Evolutionary conservation across 2,888 invertebrate species (phyloP), one percentile per base, ranked within the genome.

Genomic region (Ochropacha duplaris): DNA sequence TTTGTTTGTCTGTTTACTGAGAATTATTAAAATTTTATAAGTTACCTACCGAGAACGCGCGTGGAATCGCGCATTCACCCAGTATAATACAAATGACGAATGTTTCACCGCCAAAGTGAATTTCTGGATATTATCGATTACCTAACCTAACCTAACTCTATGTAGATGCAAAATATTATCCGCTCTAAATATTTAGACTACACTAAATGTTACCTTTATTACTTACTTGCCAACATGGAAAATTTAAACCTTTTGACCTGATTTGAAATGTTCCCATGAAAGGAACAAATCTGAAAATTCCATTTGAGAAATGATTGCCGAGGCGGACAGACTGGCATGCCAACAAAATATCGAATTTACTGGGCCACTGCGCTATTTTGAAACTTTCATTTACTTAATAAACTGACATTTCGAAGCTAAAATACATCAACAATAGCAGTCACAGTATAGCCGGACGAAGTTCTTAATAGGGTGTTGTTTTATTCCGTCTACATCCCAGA

Each of bases 171-270:
- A n/a, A 36, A 14, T 36, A n/a, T 5, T n/a, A n/a, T 36, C 14
- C n/a, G n/a, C n/a, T 36, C 36, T n/a, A 9, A 36, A n/a, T 36
- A 36, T 36, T 36, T 36, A 36, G 12, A n/a, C 14, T 14, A 12
- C 34, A 34, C 14, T 39, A 39, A 39, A 16, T 16, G 39, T 39
- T 16, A 39, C 8, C 6, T 72, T 75, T 74, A 69, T 68, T 63
- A 49, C 58, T 58, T 50, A 65, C 67, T 64, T 69, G 66, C 64
- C 61, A 71, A 71, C 61, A 69, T 58, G 61, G 67, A 74, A 79
- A 82, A 82, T 81, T 76, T 72, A 81, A 84, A 79, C 71, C 74
- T 79, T 79, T 79, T 78, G 72, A 78, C 74, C 75, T 74, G 63
- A 72, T 76, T 78, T 75, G 78, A 83, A 78, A 79, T 81, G 81